Base-by-base conservation (phyloP, 1,140 invertebrate genomes). In the Patella vulgata region DNA sequence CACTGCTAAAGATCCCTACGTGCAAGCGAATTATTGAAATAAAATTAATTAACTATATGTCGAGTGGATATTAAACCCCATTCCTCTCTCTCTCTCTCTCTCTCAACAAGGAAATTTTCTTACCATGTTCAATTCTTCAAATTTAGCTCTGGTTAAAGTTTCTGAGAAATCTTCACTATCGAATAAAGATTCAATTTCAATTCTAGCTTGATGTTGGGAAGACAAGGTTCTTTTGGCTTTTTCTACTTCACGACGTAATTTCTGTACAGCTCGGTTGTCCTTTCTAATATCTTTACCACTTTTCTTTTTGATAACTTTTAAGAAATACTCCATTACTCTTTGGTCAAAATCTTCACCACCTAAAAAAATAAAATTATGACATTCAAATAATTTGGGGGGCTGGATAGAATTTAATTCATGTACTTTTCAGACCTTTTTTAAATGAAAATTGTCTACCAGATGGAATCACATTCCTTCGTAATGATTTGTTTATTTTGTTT, bases 331-430 rank as follows among this genome's bases (percentile, higher is more conserved):
- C 94, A 98, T 97, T 0, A 98, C 95, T 66, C 95, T 88, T 82
- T 98, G 95, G 88, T 99, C 96, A 81, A 98, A 98, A 87, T 99
- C 96, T 88, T 98, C 96, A 84, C 96, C 97, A 73, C 96, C 94
- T 73, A 71, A 43, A 51, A 33, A 27, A 17, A 59, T 21, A 6
- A 42, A 8, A 0, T 19, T 23, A 14, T 1, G 33, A 5, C 9
- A 33, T 53, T 3, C 9, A 19, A 19, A 5, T 53, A 6, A 27
- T 30, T 2, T 25, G 21, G 19, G 27, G 12, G 17, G 4, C 19
- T n/a, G 8, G n/a, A 50, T 23, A 23, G 9, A 12, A 9, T 47
- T 47, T 23, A 47, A 8, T 9, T 8, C 11, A 9, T 47, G 9
- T 17, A 12, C 9, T 12, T 9, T 11, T 9, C 11, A 9, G 9